These are phyloP conservation scores for Intellagama lesueurii DNA, from an alignment of 2,797 vertebrate genomes.

Conservation along the genomic window DNA sequence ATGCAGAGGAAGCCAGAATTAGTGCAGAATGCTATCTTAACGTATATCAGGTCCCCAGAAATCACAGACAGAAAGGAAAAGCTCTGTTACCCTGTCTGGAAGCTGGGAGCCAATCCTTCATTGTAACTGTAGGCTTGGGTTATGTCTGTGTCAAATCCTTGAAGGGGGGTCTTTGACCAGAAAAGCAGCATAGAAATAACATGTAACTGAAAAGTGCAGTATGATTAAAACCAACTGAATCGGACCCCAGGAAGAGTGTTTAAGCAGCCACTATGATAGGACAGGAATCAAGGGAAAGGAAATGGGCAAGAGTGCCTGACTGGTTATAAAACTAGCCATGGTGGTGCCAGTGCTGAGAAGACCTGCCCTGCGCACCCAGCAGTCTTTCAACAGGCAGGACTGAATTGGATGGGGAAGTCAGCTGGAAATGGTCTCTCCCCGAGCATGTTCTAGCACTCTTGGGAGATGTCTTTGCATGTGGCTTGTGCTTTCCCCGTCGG, in stretches of 20 bases:
- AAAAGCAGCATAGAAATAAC: not conserved
- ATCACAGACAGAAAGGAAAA: constrained; percentile 35
- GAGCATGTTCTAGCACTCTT: not conserved
- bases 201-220: not conserved
- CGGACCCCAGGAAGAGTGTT: not conserved
- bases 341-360: not conserved
- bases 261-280: not conserved
- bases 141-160: not conserved
- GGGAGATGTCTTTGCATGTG: not conserved
- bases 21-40: not conserved
- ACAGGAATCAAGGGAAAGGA: not conserved
- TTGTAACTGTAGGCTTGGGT: not conserved
- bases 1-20: constrained; percentile 8
- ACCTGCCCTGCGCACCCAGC: not conserved
- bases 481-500: constrained; percentile 16
- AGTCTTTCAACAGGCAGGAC: not conserved
- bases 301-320: not conserved
- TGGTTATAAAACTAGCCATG: not conserved
- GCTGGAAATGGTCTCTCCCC: constrained; percentile 4
- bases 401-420: not conserved
- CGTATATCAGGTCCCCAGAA: constrained; percentile 10
- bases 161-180: not conserved
- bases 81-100: constrained; percentile 16
- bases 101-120: not conserved
- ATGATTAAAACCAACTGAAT: not conserved